Evolutionary conservation across 2,888 invertebrate species (phyloP).

Genomic region (Hermaeophaga mercurialis): DNA sequence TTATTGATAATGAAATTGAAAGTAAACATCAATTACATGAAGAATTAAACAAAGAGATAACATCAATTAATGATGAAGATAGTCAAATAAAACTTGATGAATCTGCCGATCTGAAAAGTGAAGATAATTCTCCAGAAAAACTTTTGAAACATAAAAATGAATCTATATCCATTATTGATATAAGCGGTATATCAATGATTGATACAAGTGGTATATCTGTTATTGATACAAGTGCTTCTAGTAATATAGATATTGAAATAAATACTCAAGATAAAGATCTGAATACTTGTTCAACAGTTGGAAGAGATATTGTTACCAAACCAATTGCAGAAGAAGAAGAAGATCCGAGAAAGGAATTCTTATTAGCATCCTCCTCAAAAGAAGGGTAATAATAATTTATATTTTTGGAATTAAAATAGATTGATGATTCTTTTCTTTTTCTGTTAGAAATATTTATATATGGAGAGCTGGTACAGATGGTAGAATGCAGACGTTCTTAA

Average conservation of each 20-base stretch:
- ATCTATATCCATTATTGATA: too few species aligned
- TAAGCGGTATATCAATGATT: too few species aligned
- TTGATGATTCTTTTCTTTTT: background rate
- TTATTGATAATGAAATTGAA: background rate
- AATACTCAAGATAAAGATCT: background rate
- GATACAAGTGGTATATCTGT: too few species aligned
- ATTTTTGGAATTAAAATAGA: background rate
- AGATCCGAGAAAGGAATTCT: constrained; percentile 56
- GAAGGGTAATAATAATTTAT: constrained; percentile 61
- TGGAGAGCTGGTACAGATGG: constrained; percentile 71
- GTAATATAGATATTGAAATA: too few species aligned
- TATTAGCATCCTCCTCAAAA: constrained; percentile 72
- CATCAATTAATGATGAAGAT: too few species aligned
- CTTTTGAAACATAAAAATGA: too few species aligned
- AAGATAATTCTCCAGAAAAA: too few species aligned
- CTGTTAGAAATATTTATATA: constrained; percentile 62
- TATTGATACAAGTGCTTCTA: too few species aligned
- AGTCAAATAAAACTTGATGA: too few species aligned
- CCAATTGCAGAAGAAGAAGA: constrained; percentile 29
- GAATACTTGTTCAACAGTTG: constrained; percentile 8
- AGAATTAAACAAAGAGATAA: too few species aligned
- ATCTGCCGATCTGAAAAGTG: too few species aligned
- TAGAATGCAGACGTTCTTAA: constrained; percentile 55
- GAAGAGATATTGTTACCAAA: constrained; percentile 16
- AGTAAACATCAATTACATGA: too few species aligned